Conservation (phyloP, 2,797 vertebrate species). For the Otus scops region DNA sequence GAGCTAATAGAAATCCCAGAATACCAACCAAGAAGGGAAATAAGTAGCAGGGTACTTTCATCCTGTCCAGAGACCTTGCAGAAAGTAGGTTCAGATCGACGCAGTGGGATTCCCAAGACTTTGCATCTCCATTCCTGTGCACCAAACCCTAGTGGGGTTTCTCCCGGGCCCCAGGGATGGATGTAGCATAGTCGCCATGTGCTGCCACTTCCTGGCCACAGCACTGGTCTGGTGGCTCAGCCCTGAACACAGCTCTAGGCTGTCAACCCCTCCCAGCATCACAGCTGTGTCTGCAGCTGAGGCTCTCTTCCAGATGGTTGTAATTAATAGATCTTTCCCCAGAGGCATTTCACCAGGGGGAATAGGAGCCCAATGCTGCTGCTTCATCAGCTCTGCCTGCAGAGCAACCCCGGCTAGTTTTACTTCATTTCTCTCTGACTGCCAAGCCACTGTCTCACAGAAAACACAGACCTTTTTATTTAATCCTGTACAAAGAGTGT, state of each 20-base stretch:
- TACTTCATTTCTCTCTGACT: background rate
- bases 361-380: background rate
- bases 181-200: background rate
- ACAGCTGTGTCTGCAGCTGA: background rate
- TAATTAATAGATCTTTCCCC: background rate
- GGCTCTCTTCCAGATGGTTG: background rate
- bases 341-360: background rate
- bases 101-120: accelerated
- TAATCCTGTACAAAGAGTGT: background rate
- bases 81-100: background rate
- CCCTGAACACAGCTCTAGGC: background rate
- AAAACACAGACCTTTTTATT: background rate
- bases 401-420: accelerated
- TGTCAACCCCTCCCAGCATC: background rate
- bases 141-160: background rate
- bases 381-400: background rate
- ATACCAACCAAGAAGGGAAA: background rate
- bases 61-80: background rate
- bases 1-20: background rate
- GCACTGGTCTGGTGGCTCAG: background rate
- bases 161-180: background rate
- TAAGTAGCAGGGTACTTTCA: background rate
- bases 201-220: background rate
- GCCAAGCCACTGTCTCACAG: background rate
- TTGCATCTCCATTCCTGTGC: background rate